These are phyloP conservation scores for Dasysyrphus tricinctus DNA, from an alignment of 2,888 invertebrate species.

Conservation along the genomic window DNA sequence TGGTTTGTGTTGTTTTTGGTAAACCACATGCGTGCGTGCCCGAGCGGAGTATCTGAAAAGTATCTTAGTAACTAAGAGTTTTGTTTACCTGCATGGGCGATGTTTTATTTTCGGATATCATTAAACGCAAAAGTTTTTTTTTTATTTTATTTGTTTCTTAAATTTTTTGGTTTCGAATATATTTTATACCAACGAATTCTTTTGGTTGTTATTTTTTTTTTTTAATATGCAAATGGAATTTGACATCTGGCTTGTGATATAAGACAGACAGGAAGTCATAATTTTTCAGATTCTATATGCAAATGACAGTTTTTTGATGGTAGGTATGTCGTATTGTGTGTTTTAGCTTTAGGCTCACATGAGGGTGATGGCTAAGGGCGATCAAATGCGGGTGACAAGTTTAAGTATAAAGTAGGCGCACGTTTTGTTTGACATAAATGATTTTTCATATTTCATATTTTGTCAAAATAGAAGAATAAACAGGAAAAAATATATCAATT, in stretches of 20 bases:
- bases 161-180: conserved; percentile 49
- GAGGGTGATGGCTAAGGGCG: conserved; percentile 33
- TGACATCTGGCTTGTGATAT: conserved; percentile 72
- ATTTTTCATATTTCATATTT: conserved; percentile 1
- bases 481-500: conserved; percentile 23
- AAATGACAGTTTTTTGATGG: conserved; percentile 20
- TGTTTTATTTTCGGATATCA: conserved; percentile 72
- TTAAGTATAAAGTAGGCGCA: conserved; percentile 14
- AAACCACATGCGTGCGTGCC: conserved; percentile 61
- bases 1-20: conserved; percentile 20
- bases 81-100: conserved; percentile 57
- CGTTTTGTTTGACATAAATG: conserved; percentile 18
- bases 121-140: conserved; percentile 59
- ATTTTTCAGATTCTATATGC: conserved; percentile 52
- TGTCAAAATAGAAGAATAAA: conserved; percentile 7
- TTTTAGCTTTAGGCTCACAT: background rate
- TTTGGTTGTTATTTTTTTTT: conserved; percentile 42
- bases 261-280: conserved; percentile 68
- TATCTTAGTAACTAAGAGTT: conserved; percentile 28
- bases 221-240: conserved; percentile 48
- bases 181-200: conserved; percentile 26
- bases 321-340: background rate
- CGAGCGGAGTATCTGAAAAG: conserved; percentile 14
- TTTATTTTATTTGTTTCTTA: conserved; percentile 52
- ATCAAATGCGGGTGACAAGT: conserved; percentile 39